Evolutionary conservation across 1,140 invertebrate genomes (phyloP).

Genomic region (Heliconius hermathena): DNA sequence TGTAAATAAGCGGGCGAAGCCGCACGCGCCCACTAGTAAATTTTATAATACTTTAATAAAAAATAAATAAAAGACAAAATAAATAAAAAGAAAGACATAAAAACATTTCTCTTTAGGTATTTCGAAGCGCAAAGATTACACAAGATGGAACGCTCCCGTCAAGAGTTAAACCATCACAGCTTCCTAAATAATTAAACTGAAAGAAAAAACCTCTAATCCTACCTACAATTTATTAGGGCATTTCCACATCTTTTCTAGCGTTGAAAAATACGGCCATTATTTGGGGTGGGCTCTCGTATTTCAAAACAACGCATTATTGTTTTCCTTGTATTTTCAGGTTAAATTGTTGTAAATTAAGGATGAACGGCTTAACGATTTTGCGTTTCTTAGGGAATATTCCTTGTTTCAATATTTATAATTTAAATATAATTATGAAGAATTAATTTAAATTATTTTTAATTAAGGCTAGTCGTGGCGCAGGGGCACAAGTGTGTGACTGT

Average conservation of each 20-base stretch:
- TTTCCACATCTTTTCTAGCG: constrained; percentile 44
- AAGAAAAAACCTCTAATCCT: constrained; percentile 61
- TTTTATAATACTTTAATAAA: background rate
- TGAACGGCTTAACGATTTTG: constrained; percentile 46
- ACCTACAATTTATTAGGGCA: constrained; percentile 66
- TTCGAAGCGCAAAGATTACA: constrained; percentile 31
- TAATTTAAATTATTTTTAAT: too few species aligned
- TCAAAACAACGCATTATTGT: constrained; percentile 79
- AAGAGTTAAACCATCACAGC: constrained; percentile 46
- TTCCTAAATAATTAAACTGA: constrained; percentile 55
- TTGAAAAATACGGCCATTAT: constrained; percentile 13
- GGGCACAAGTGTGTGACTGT: too few species aligned
- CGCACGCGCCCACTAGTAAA: too few species aligned
- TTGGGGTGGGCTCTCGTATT: constrained; percentile 62
- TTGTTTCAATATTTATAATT: background rate
- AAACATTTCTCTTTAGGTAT: constrained; percentile 17
- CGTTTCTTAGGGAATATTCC: background rate
- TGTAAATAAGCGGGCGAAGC: too few species aligned
- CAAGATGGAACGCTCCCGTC: constrained; percentile 41
- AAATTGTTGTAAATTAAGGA: constrained; percentile 67
- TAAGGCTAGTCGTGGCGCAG: too few species aligned
- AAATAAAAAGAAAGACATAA: constrained; percentile 2
- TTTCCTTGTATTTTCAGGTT: constrained; percentile 65
- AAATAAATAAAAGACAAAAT: background rate
- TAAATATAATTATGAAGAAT: background rate